phyloP scores from a whole-genome alignment of 2,797 vertebrate genomes.

The Anguilla anguilla region DNA sequence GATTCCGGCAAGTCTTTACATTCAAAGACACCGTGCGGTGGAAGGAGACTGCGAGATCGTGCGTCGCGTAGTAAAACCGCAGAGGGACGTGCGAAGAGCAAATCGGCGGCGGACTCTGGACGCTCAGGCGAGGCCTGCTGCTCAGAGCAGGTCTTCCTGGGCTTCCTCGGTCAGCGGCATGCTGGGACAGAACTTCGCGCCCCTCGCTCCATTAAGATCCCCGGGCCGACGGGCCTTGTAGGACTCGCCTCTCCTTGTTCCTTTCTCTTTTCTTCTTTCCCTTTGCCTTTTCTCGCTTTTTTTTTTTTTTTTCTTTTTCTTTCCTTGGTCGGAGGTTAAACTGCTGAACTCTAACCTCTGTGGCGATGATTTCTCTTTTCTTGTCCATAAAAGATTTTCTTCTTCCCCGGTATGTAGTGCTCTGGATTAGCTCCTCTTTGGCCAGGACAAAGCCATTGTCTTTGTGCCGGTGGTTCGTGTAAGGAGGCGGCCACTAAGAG shows the following conservation, averaged over 20 bases:
- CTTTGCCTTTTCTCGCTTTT: conserved; percentile 73
- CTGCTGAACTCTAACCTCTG: conserved; percentile 92
- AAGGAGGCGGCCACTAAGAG: conserved; percentile 79
- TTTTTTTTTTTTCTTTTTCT: conserved; percentile 70
- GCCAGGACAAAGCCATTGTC: conserved; percentile 87
- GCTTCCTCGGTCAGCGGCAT: not conserved
- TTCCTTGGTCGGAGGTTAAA: conserved; percentile 91
- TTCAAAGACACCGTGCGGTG: not conserved
- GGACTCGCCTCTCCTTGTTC: conserved; percentile 77
- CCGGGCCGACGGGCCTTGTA: conserved; percentile 68
- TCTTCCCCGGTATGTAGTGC: conserved; percentile 83
- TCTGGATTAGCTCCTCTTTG: conserved; percentile 83
- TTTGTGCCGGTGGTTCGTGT: conserved; percentile 80
- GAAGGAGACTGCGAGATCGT: no score
- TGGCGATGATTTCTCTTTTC: conserved; percentile 72
- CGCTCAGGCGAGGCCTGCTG: no score
- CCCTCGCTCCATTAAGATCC: conserved; percentile 61
- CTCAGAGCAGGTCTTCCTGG: not conserved
- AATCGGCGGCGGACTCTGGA: no score
- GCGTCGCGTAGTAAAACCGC: no score
- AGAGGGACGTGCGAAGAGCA: no score
- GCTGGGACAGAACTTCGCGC: conserved; percentile 39
- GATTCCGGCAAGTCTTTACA: not conserved
- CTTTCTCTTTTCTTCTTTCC: conserved; percentile 66
- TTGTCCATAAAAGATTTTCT: conserved; percentile 78